Conservation (phyloP, 2,797 vertebrate genomes). For the Capromys pilorides region DNA sequence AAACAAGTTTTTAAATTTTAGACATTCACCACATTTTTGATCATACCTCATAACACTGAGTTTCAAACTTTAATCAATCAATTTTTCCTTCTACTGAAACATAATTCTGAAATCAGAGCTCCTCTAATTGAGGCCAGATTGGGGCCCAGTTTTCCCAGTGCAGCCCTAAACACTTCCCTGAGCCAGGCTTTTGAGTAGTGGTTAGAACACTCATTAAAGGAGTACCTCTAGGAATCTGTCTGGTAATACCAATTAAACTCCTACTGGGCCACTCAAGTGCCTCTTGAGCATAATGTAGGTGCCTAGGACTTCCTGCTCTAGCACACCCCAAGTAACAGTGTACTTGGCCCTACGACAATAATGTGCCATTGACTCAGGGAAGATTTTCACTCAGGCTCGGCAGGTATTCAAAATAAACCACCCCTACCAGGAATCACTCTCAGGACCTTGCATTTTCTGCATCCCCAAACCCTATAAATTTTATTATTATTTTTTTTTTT, state of each 20-base stretch:
- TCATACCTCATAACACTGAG: background rate
- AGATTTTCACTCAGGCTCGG: background rate
- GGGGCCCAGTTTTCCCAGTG: background rate
- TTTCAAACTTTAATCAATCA: background rate
- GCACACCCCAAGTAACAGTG: background rate
- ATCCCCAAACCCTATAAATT: too few species aligned
- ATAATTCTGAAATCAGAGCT: background rate
- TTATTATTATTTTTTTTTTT: too few species aligned
- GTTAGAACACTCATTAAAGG: background rate
- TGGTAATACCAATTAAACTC: background rate
- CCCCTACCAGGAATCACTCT: too few species aligned
- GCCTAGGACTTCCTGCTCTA: background rate
- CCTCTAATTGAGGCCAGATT: background rate
- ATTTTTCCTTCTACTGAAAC: background rate
- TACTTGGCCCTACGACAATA: background rate
- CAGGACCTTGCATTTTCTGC: too few species aligned
- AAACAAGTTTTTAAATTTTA: background rate
- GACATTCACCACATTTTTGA: background rate
- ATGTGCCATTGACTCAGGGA: background rate
- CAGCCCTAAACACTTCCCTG: background rate
- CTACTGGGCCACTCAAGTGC: background rate
- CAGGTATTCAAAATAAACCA: background rate
- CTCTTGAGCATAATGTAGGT: background rate
- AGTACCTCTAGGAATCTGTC: background rate
- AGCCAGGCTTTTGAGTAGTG: background rate